Evolutionary conservation across 37 sponge, comb jelly and placozoan species (phyloP).

Genomic region (Spongilla lacustris): DNA sequence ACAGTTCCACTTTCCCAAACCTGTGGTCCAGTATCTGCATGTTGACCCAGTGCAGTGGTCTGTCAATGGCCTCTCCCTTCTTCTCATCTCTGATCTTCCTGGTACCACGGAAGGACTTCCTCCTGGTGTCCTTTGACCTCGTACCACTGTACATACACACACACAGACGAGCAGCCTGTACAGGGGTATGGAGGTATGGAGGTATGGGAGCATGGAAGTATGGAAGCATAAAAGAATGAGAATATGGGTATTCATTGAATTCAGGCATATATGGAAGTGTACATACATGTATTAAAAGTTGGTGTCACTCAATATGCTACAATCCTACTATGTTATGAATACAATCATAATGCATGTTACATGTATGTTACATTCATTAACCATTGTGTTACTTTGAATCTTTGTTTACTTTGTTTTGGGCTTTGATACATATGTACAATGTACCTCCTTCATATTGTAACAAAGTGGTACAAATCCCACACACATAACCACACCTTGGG

Average conservation of each 20-base stretch:
- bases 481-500: too few relatives aligned
- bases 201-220: background rate
- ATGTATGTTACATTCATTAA: too few relatives aligned
- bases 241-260: background rate
- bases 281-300: too few relatives aligned
- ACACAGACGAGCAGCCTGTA: slow-evolving; percentile 79
- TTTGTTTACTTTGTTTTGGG: too few relatives aligned
- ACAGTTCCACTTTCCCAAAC: slow-evolving; percentile 16
- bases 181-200: background rate
- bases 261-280: background rate
- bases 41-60: slow-evolving; percentile 85
- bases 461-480: too few relatives aligned
- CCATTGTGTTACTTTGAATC: too few relatives aligned
- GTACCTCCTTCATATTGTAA: too few relatives aligned
- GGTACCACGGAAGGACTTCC: slow-evolving; percentile 12
- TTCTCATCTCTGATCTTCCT: slow-evolving; percentile 26
- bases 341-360: too few relatives aligned
- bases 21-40: slow-evolving; percentile 91
- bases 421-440: too few relatives aligned
- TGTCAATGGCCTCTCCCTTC: slow-evolving; percentile 32
- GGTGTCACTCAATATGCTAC: too few relatives aligned
- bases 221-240: background rate
- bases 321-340: too few relatives aligned
- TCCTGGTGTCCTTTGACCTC: slow-evolving; percentile 40
- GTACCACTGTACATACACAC: slow-evolving; percentile 55